Conservation (phyloP, 2,888 invertebrate species). For the Pristionchus exspectatus region DNA sequence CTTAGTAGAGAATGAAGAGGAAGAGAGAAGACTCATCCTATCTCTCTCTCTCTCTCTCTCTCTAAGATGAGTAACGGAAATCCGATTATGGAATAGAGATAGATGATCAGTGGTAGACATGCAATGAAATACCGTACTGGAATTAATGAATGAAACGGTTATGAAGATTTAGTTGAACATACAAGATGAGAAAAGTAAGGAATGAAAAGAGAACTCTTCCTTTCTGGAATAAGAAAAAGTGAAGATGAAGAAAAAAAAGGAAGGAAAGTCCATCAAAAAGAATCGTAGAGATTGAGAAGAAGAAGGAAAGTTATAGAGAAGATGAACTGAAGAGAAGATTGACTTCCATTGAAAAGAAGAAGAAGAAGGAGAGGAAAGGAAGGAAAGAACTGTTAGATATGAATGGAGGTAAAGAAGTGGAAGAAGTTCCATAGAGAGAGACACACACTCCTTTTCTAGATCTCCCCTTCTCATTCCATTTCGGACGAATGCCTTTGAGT, state of each 20-base stretch:
- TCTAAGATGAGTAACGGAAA: background rate
- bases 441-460: background rate
- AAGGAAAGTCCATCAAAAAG: background rate
- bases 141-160: background rate
- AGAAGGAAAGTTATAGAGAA: conserved; percentile 18
- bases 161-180: background rate
- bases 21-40: background rate
- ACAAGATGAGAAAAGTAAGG: background rate
- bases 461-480: background rate
- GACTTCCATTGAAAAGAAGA: background rate
- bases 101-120: background rate
- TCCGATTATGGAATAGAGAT: background rate
- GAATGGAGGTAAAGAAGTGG: background rate
- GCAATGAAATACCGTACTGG: background rate
- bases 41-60: background rate
- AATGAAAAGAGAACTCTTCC: background rate
- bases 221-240: background rate
- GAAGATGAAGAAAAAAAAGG: background rate
- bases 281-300: conserved; percentile 21
- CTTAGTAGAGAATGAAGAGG: background rate
- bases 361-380: background rate
- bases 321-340: background rate
- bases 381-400: background rate
- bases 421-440: background rate
- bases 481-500: background rate